These are phyloP conservation scores for Vulpes lagopus DNA, from an alignment of 2,113 vertebrate species.

Conservation along the genomic window DNA sequence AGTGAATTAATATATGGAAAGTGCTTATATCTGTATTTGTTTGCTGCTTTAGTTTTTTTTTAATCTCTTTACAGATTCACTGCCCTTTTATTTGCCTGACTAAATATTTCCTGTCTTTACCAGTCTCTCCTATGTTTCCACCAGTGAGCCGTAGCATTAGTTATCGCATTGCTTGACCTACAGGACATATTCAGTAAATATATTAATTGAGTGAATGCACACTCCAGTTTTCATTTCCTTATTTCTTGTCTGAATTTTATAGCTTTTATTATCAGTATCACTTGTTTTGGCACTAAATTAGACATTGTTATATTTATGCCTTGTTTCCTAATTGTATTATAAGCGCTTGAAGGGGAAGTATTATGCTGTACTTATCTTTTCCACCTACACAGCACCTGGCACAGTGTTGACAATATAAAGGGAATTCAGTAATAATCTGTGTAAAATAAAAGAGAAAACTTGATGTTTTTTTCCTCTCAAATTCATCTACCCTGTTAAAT, in stretches of 20 bases:
- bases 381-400: neutral
- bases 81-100: neutral
- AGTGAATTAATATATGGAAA: neutral
- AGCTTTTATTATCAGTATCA: constrained; percentile 24
- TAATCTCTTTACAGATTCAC: neutral
- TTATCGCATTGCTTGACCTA: neutral
- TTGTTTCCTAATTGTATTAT: constrained; percentile 28
- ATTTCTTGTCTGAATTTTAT: constrained; percentile 45
- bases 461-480: neutral
- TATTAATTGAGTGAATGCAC: neutral
- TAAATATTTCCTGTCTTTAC: neutral
- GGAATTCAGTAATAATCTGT: constrained; percentile 22
- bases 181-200: neutral
- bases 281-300: constrained; percentile 1
- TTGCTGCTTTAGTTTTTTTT: neutral
- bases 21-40: neutral
- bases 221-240: neutral
- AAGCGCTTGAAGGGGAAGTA: neutral
- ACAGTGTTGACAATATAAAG: neutral
- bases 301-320: neutral
- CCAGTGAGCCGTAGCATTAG: neutral
- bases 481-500: neutral
- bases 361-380: neutral
- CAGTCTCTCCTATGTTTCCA: neutral
- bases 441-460: constrained; percentile 4